phyloP scores from a whole-genome alignment of 2,113 vertebrate species.

The Hyaena hyaena region DNA sequence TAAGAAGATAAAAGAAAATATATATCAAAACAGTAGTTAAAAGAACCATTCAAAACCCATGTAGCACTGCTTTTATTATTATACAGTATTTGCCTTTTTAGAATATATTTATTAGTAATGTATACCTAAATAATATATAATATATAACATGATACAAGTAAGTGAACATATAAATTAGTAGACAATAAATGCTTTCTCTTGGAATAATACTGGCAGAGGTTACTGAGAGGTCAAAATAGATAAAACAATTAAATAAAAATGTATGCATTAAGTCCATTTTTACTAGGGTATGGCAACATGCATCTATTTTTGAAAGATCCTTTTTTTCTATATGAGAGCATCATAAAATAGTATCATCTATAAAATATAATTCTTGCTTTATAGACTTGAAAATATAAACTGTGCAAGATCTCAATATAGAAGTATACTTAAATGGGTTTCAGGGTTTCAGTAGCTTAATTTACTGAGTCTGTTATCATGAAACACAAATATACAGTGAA shows the following conservation, averaged over 20 bases:
- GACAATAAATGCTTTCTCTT: slow-evolving; percentile 9
- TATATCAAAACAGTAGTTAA: neutral
- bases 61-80: neutral
- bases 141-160: slow-evolving; percentile 18
- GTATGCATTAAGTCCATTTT: slow-evolving; percentile 42
- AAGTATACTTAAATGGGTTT: slow-evolving; percentile 89
- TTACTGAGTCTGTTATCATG: slow-evolving; percentile 71
- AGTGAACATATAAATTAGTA: slow-evolving; percentile 54
- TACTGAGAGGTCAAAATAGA: slow-evolving; percentile 69
- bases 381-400: slow-evolving; percentile 84
- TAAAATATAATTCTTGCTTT: slow-evolving; percentile 43
- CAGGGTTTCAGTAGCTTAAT: slow-evolving; percentile 88
- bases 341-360: slow-evolving; percentile 61
- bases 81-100: slow-evolving; percentile 35
- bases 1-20: slow-evolving; percentile 3
- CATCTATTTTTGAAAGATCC: slow-evolving; percentile 50
- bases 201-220: slow-evolving; percentile 54
- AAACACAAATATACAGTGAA: slow-evolving; percentile 44
- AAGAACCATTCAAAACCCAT: neutral
- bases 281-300: slow-evolving; percentile 20
- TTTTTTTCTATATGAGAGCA: neutral
- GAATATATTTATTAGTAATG: slow-evolving; percentile 59
- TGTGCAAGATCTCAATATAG: slow-evolving; percentile 90
- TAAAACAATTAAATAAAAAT: slow-evolving; percentile 65
- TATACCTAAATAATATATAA: slow-evolving; percentile 27